Evolutionary conservation across 2,113 vertebrate species (phyloP).

Genomic region (Nothoprocta pentlandii): DNA sequence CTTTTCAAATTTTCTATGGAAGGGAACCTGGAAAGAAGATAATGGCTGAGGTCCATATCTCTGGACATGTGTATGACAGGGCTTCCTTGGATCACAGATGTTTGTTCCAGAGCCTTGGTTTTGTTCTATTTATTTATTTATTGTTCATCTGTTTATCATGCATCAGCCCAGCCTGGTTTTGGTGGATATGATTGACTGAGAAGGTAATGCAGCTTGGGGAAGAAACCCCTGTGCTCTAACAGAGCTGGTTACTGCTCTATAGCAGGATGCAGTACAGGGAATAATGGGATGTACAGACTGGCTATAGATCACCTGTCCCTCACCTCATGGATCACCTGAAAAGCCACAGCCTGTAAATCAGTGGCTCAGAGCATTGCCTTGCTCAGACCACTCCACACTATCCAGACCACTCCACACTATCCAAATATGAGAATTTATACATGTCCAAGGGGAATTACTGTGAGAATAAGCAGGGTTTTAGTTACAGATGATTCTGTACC

Average conservation of each 20-base stretch:
- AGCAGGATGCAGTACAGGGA: neutral
- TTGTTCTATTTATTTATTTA: neutral
- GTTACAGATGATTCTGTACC: neutral
- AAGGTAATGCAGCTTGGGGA: neutral
- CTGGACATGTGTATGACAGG: neutral
- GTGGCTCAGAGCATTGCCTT: neutral
- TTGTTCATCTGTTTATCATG: neutral
- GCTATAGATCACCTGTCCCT: neutral
- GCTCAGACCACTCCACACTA: neutral
- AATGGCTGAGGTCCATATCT: neutral
- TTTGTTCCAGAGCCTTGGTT: neutral
- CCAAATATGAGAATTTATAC: neutral
- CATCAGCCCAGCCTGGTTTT: neutral
- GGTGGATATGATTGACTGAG: neutral
- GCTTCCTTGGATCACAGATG: neutral
- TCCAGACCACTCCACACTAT: neutral
- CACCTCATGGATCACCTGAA: neutral
- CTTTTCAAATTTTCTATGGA: neutral
- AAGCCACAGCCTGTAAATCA: neutral
- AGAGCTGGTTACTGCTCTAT: rapidly evolving
- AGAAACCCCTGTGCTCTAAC: neutral
- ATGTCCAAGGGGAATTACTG: neutral
- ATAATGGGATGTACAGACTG: too few species aligned
- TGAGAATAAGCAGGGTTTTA: neutral
- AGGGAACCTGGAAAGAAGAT: neutral